phyloP scores from a whole-genome alignment of 2,113 vertebrate genomes.

The Nothoprocta perdicaria region DNA sequence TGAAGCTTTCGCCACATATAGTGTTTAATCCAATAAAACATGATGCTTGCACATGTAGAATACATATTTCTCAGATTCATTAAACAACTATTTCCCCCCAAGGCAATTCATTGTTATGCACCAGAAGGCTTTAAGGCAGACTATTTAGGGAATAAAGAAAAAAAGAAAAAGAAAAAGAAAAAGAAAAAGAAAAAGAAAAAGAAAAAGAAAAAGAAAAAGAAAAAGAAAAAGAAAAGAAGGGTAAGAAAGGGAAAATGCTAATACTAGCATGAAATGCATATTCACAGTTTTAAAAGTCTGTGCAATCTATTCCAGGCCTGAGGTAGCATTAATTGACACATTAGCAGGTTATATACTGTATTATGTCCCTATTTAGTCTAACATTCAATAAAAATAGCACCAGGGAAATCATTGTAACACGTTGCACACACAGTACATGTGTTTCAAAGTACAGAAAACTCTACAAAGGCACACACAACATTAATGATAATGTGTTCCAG shows the following conservation, averaged over 20 bases:
- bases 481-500: not conserved
- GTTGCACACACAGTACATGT: not conserved
- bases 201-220: not conserved
- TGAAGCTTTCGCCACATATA: not conserved
- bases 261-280: constrained; percentile 54
- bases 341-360: constrained; percentile 66
- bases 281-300: constrained; percentile 66
- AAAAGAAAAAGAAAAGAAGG: not conserved
- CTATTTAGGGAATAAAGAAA: constrained; percentile 21
- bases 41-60: constrained; percentile 4
- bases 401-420: constrained; percentile 56
- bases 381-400: constrained; percentile 64
- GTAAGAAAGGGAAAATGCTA: constrained; percentile 31
- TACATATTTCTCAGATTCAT: constrained; percentile 60
- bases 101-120: constrained; percentile 66
- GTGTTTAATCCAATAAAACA: constrained; percentile 33
- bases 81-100: constrained; percentile 53
- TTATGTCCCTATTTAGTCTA: constrained; percentile 66
- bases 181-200: constrained; percentile 10
- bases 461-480: not conserved
- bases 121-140: constrained; percentile 38
- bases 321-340: constrained; percentile 70
- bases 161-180: not conserved
- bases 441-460: not conserved
- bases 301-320: constrained; percentile 60